A percentile compares a stretch with the other conserved stretches of the same genome.
phyloP scores from a whole-genome alignment of 2,113 vertebrate species.

The Oriolus oriolus region DNA sequence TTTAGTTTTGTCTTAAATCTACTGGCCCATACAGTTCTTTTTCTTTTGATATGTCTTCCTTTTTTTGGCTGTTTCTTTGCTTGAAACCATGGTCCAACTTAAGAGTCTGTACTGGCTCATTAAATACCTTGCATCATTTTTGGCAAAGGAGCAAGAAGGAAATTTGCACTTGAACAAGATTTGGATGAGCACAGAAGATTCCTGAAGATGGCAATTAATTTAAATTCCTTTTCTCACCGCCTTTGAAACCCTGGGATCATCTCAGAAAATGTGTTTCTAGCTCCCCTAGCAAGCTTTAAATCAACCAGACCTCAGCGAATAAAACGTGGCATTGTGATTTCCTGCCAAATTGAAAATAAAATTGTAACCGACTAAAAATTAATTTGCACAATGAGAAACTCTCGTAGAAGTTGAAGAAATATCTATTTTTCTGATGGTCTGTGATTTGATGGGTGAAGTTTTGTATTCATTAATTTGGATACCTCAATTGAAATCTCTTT shows the following conservation, averaged over 20 bases:
- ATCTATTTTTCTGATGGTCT: background rate
- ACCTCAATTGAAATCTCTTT: background rate
- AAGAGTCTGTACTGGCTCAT: background rate
- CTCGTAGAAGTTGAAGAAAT: background rate
- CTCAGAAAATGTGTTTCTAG: conserved; percentile 31
- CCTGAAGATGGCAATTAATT: conserved; percentile 46
- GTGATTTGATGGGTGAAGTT: background rate
- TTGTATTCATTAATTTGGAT: conserved; percentile 29
- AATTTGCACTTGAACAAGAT: conserved; percentile 29
- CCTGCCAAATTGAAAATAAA: conserved; percentile 47
- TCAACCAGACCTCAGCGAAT: background rate
- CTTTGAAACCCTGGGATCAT: conserved; percentile 16
- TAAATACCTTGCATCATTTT: conserved; percentile 23
- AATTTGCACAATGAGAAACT: background rate
- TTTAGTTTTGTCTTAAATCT: background rate
- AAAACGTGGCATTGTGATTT: conserved; percentile 26
- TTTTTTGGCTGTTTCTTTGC: background rate
- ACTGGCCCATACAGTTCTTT: background rate
- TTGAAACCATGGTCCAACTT: background rate
- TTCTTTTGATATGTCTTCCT: background rate
- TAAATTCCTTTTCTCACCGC: conserved; percentile 28
- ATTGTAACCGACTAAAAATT: background rate
- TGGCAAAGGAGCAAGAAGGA: conserved; percentile 35
- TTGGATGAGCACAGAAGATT: conserved; percentile 11
- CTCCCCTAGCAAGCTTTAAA: conserved; percentile 27